Evolutionary conservation across 2,888 invertebrate species (phyloP).

Genomic region (Rhyacophila evoluta): DNA sequence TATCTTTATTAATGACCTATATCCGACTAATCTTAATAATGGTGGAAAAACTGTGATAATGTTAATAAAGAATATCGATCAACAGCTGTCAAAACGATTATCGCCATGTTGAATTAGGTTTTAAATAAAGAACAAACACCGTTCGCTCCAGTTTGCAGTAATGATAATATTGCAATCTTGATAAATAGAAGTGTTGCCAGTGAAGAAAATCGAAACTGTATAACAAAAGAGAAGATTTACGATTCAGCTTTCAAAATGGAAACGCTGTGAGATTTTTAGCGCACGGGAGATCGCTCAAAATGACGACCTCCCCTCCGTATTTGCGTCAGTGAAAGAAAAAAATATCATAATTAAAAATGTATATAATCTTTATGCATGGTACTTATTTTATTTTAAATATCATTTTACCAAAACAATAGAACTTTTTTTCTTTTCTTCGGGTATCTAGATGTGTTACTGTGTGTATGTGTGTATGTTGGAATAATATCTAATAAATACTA

Average conservation of each 20-base stretch:
- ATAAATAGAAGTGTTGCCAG: background rate
- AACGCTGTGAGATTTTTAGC: background rate
- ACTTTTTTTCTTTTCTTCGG: no score
- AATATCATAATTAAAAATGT: no score
- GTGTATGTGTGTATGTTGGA: no score
- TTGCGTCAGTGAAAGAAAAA: background rate
- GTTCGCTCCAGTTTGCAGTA: background rate
- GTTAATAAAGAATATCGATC: no score
- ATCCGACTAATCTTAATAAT: no score
- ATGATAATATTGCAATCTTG: background rate
- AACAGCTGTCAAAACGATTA: background rate
- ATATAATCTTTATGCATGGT: no score
- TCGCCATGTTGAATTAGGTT: background rate
- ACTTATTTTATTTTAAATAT: no score
- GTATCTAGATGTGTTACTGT: no score
- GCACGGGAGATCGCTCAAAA: conserved; percentile 8
- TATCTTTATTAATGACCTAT: no score
- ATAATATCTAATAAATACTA: no score
- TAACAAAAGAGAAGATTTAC: conserved; percentile 14
- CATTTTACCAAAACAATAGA: no score
- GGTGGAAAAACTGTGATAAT: no score
- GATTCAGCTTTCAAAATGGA: background rate
- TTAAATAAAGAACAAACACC: background rate
- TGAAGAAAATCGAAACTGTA: background rate
- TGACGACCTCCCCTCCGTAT: background rate